phyloP scores from a whole-genome alignment of 2,888 invertebrate species.

The Ligdia adustata region DNA sequence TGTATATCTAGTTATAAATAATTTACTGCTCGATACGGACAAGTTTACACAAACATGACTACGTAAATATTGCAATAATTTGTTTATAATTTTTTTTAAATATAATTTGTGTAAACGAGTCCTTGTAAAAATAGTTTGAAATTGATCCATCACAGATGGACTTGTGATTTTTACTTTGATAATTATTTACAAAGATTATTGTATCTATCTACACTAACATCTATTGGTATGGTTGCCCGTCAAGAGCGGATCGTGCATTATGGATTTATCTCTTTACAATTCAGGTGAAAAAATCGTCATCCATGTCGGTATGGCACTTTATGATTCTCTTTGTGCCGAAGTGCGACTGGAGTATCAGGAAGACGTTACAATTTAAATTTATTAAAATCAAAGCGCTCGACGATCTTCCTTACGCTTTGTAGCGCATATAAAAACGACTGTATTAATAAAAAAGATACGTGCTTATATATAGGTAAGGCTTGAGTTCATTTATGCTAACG shows the following conservation, averaged over 20 bases:
- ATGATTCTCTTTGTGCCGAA: constrained; percentile 7
- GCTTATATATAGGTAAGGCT: too few species aligned
- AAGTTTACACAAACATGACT: constrained; percentile 41
- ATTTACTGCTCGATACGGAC: constrained; percentile 55
- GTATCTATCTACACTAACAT: constrained; percentile 58
- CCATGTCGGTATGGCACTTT: constrained; percentile 38
- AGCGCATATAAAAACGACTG: too few species aligned
- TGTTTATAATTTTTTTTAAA: too few species aligned
- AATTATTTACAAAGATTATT: constrained; percentile 57
- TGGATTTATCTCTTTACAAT: too few species aligned
- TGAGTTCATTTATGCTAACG: too few species aligned
- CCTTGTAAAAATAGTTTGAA: constrained; percentile 7
- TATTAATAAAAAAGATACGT: too few species aligned
- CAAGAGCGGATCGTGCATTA: constrained; percentile 22
- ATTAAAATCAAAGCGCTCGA: too few species aligned
- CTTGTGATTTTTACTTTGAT: constrained; percentile 53
- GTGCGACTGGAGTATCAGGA: background rate
- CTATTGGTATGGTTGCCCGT: constrained; percentile 54
- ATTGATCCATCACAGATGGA: constrained; percentile 57
- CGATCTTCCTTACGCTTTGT: too few species aligned
- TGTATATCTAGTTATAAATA: too few species aligned
- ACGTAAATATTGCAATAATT: constrained; percentile 13
- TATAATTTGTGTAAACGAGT: constrained; percentile 29
- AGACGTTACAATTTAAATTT: too few species aligned
- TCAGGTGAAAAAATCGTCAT: too few species aligned